Base-by-base conservation (phyloP, 2,113 vertebrate genomes). In the Trochalopteron elliotii region DNA sequence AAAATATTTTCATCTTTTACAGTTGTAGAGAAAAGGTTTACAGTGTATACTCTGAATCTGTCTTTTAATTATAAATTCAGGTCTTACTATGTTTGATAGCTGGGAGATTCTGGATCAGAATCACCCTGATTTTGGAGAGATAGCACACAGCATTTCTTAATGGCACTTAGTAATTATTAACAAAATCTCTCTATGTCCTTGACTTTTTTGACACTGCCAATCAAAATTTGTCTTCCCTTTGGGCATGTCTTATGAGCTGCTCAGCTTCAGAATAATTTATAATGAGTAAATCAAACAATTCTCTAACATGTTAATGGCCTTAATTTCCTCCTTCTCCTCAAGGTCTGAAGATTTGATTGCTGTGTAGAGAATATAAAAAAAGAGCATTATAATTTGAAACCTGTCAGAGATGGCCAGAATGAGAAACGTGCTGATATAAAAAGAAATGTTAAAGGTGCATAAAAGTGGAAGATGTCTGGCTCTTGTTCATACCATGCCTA, bases 261-360 rank as follows among this genome's bases (percentile, higher is more conserved):
- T 96, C 53, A 91, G 90, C 92, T 96, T 97, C 91, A 78, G 95
- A 96, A 95, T 96, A 90, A 97, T 96, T 97, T 93, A 93, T 97
- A 97, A 97, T 96, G 94, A 98, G 94, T 97, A 98, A 98, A 97
- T 97, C 96, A 97, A 98, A 96, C 91, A 96, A 89, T 96, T 94
- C 75, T 95, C 81, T 94, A 97, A 96, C 94, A 96, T 94, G 89
- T 97, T 98, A 98, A 98, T 97, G 93, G 97, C 83, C 95, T 96
- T 97, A 98, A 98, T 98, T 98, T 98, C 89, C 94, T 97, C 88
- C 87, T 95, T 97, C 96, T 97, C 96, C 96, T 98, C 92, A 97
- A 98, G 97, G 97, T 97, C 95, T 97, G 69, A 97, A 97, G 95
- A 96, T 96, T 97, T 98, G 94, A 97, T 97, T 97, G 97, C 96